Base-by-base conservation (phyloP, 2,888 invertebrate species). In the Ctenicera cuprea region DNA sequence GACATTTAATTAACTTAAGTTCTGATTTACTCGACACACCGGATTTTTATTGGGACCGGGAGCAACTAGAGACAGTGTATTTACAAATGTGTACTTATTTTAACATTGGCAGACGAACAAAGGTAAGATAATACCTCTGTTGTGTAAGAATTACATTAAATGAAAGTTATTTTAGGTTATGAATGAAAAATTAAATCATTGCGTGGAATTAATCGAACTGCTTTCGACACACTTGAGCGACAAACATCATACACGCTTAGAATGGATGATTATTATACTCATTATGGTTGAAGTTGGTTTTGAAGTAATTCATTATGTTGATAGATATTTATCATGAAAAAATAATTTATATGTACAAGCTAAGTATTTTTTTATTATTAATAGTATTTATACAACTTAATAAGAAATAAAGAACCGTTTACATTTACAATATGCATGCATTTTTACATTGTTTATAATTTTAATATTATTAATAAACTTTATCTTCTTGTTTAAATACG, bases 41-140 rank as follows among this genome's bases (percentile, higher is more conserved):
- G 0, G 99, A 99, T 88, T 97, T 98, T 88, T 99, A 99, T 87
- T 99, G 99, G 99, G 98, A 99, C 83, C 91, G 97, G 66, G 97
- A 97, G 80, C 91, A 94, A 67, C 88, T 98, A 33, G 98, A 98
- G 88, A 88, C 88, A 0, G 89, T 98, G 5, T 99, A 97, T 87
- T 90, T 93, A 72, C 92, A 93, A 83, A 94, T 94, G 0, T 94
- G 94, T 76, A 90, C 91, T 1, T 96, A 98, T 87, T 95, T 98
- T 82, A 94, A 92, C 77, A 95, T 98, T 74, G 88, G 92, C 0
- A 91, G 95, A 80, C 89, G 98, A 76, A 97, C 97, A 8, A 93
- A 91, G 89, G 95, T 95, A 83, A 86, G 83, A 66, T 37, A 43
- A 43, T 50, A 11, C 4, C 9, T 5, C n/a, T n/a, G n/a, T 26